phyloP scores from a whole-genome alignment of 2,797 vertebrate genomes.

The Typhlichthys subterraneus region DNA sequence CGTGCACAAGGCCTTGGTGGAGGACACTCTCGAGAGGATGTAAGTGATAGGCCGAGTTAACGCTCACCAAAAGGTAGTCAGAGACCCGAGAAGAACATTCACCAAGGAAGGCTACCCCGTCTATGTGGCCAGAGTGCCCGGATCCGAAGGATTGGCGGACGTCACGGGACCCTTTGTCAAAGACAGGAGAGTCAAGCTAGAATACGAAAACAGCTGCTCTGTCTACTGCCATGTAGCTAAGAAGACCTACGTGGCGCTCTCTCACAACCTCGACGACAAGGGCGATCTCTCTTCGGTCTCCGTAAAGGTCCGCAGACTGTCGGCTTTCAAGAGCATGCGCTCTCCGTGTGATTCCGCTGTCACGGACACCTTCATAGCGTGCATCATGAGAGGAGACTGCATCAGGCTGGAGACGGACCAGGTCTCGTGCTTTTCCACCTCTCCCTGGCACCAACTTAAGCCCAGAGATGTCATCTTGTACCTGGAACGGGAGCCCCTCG shows the following conservation, averaged over 20 bases:
- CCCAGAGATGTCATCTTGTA: slow-evolving; percentile 9
- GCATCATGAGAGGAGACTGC: slow-evolving; percentile 26
- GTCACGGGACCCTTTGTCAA: slow-evolving; percentile 1
- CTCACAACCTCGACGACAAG: not conserved
- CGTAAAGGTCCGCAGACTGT: slow-evolving; percentile 10
- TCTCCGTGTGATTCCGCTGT: not conserved
- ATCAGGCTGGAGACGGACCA: not conserved
- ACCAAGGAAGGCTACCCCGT: slow-evolving; percentile 9
- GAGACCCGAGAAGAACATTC: not conserved
- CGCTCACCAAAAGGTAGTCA: not conserved
- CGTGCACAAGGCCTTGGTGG: slow-evolving; percentile 11
- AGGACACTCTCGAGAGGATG: slow-evolving; percentile 16
- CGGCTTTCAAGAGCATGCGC: slow-evolving; percentile 8
- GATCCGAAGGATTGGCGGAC: too few species aligned
- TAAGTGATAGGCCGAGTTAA: slow-evolving; percentile 11
- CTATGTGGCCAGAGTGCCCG: not conserved
- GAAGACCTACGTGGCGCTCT: slow-evolving; percentile 23
- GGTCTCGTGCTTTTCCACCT: slow-evolving; percentile 1
- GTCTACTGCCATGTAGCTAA: slow-evolving; percentile 24
- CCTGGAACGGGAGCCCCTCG: fast-evolving
- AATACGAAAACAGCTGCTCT: slow-evolving; percentile 33
- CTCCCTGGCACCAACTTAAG: slow-evolving; percentile 15
- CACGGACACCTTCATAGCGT: slow-evolving; percentile 9
- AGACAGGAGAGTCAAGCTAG: slow-evolving; percentile 12
- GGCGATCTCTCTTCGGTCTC: not conserved